These are phyloP conservation scores for Bos javanicus DNA, from an alignment of 2,113 vertebrate species.

Conservation along the genomic window DNA sequence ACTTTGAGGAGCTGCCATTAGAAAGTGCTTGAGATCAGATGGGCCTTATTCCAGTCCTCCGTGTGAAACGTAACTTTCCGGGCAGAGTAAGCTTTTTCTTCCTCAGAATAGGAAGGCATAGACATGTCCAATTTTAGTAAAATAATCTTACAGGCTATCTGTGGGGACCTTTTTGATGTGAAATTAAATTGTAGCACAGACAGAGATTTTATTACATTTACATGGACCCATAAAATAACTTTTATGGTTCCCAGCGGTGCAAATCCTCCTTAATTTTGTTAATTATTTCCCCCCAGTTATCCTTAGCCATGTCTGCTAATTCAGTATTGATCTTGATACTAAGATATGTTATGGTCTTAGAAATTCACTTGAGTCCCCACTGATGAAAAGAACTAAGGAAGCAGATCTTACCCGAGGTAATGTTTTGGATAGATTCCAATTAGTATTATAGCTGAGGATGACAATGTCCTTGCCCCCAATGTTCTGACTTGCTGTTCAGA, in stretches of 20 bases:
- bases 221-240: constrained; percentile 86
- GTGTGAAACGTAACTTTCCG: constrained; percentile 49
- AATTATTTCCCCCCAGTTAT: constrained; percentile 86
- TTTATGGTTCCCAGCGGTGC: constrained; percentile 82
- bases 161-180: constrained; percentile 83
- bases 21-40: neutral
- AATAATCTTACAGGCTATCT: constrained; percentile 80
- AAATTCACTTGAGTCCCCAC: constrained; percentile 77
- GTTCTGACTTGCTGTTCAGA: neutral
- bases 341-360: constrained; percentile 79
- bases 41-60: constrained; percentile 14
- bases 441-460: constrained; percentile 55
- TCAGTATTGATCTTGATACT: constrained; percentile 84
- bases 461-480: constrained; percentile 15
- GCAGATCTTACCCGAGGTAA: constrained; percentile 58
- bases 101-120: constrained; percentile 46
- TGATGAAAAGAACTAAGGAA: constrained; percentile 69
- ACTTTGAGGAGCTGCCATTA: constrained; percentile 34
- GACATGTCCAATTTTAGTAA: constrained; percentile 78
- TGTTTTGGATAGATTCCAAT: constrained; percentile 66
- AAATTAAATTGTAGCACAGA: constrained; percentile 84
- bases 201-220: constrained; percentile 86
- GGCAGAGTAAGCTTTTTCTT: constrained; percentile 60
- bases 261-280: constrained; percentile 85
- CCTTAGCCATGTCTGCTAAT: constrained; percentile 84